phyloP scores from a whole-genome alignment of 2,113 vertebrate species.

The Rhea americana region DNA sequence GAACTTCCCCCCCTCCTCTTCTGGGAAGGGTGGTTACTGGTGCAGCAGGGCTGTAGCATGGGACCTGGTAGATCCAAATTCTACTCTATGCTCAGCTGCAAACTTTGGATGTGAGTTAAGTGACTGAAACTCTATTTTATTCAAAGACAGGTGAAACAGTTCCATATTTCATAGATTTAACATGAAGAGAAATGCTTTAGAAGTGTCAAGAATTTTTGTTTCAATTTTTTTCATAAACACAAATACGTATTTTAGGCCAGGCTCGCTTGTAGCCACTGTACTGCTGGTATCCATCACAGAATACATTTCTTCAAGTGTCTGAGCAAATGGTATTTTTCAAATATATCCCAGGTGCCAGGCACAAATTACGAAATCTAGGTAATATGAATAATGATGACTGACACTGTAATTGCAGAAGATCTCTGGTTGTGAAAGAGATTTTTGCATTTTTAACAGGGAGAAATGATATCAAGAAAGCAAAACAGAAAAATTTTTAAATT shows the following conservation, averaged over 20 bases:
- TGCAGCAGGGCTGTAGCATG: background rate
- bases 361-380: slow-evolving; percentile 17
- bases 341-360: slow-evolving; percentile 26
- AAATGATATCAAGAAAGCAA: background rate
- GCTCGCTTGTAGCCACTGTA: background rate
- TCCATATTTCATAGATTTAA: background rate
- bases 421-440: slow-evolving; percentile 34
- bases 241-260: background rate
- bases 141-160: background rate
- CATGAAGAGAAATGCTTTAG: background rate
- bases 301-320: background rate
- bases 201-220: background rate
- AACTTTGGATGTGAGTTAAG: background rate
- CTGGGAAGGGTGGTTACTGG: background rate
- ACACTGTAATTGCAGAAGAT: slow-evolving; percentile 52
- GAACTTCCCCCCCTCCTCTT: background rate
- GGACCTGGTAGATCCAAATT: accelerated
- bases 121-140: background rate
- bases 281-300: background rate
- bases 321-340: background rate
- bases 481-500: background rate
- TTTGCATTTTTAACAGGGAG: background rate
- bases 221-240: background rate
- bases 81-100: background rate
- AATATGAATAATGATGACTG: slow-evolving; percentile 58